These are phyloP conservation scores for Asbolus verrucosus DNA, from an alignment of 1,140 invertebrate genomes.

Conservation along the genomic window DNA sequence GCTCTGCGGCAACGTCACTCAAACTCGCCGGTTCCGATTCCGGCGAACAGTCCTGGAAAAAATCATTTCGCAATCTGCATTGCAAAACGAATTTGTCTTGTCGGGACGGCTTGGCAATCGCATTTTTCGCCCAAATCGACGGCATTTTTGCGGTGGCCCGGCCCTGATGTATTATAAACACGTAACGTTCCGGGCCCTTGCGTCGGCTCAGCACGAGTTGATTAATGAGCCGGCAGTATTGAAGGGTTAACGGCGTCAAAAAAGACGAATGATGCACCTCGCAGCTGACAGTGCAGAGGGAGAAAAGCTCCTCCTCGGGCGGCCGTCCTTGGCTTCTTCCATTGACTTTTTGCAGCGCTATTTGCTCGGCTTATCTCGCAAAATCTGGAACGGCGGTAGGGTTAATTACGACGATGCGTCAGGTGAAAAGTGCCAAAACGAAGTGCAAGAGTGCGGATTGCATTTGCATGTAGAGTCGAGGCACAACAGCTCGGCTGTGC, in stretches of 20 bases:
- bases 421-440: not conserved
- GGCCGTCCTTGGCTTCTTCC: not conserved
- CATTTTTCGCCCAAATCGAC: too few species aligned
- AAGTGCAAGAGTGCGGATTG: constrained; percentile 4
- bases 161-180: constrained; percentile 40
- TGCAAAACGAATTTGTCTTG: too few species aligned
- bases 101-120: too few species aligned
- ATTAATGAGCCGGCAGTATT: constrained; percentile 47
- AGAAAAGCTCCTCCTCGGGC: constrained; percentile 14
- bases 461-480: constrained; percentile 24
- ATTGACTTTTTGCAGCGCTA: constrained; percentile 11
- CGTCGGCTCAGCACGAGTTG: constrained; percentile 40
- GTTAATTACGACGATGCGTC: constrained; percentile 16
- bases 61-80: too few species aligned
- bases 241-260: constrained; percentile 49
- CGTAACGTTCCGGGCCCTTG: constrained; percentile 14
- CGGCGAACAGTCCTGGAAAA: too few species aligned
- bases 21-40: too few species aligned
- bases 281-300: constrained; percentile 37
- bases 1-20: too few species aligned
- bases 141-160: not conserved
- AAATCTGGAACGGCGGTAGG: not conserved
- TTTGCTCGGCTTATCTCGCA: constrained; percentile 13
- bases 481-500: not conserved
- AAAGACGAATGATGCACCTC: constrained; percentile 47